phyloP scores from a whole-genome alignment of 2,888 invertebrate genomes.

The Cephalotes varians region DNA sequence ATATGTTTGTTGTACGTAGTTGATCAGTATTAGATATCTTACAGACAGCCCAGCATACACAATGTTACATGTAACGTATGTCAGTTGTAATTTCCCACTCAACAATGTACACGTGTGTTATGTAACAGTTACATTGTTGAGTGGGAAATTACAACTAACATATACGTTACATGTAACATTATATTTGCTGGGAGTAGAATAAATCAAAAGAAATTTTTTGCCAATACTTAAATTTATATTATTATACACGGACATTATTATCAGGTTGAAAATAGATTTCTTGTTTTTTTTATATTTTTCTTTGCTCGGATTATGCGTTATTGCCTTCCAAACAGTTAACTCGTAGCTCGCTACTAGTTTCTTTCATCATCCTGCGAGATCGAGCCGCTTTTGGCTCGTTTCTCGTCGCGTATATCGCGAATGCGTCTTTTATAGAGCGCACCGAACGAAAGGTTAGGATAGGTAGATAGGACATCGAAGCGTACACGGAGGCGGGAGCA shows the following conservation, averaged over 20 bases:
- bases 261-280: not conserved
- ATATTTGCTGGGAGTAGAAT: too few species aligned
- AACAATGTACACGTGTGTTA: too few species aligned
- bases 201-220: too few species aligned
- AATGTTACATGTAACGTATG: too few species aligned
- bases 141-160: too few species aligned
- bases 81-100: too few species aligned
- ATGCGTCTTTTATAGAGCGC: slow-evolving; percentile 31
- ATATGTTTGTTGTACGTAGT: too few species aligned
- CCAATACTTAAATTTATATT: not conserved
- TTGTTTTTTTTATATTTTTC: not conserved
- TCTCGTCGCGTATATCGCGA: slow-evolving; percentile 16
- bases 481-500: slow-evolving; percentile 58
- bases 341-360: slow-evolving; percentile 4
- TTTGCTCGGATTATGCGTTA: not conserved
- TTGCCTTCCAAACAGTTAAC: not conserved
- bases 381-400: slow-evolving; percentile 21
- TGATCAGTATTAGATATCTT: too few species aligned
- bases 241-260: not conserved
- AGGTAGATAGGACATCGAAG: slow-evolving; percentile 52
- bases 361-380: slow-evolving; percentile 12
- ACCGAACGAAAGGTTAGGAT: slow-evolving; percentile 50
- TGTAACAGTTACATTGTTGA: too few species aligned
- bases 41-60: too few species aligned
- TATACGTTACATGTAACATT: too few species aligned